Conservation (phyloP, 2,888 invertebrate species). For the Xylocampa areola region DNA sequence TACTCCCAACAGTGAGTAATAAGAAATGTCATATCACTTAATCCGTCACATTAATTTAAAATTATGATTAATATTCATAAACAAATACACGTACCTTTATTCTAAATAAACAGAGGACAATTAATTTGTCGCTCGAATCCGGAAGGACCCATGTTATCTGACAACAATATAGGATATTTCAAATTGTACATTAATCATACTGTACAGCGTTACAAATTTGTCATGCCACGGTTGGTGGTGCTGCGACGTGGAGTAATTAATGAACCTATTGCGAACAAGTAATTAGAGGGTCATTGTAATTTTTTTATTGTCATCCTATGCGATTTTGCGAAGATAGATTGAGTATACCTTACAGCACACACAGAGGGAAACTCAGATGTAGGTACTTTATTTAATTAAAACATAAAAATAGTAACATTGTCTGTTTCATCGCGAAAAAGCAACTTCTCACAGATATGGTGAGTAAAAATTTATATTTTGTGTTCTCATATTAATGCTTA, state of each 20-base stretch:
- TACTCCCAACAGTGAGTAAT: conserved; percentile 28
- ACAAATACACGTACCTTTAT: conserved; percentile 42
- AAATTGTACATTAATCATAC: conserved; percentile 75
- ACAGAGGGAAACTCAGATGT: too few species aligned
- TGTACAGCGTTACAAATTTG: conserved; percentile 75
- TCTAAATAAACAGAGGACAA: conserved; percentile 42
- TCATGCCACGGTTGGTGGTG: conserved; percentile 68
- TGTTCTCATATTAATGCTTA: too few species aligned
- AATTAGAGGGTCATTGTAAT: conserved; percentile 64
- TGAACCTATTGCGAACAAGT: conserved; percentile 69
- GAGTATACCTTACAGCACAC: too few species aligned
- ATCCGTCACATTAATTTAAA: conserved; percentile 35
- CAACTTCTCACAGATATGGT: too few species aligned
- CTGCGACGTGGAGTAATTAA: conserved; percentile 73
- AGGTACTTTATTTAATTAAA: too few species aligned
- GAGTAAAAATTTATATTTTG: too few species aligned
- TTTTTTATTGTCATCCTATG: conserved; percentile 43
- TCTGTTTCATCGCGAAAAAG: too few species aligned
- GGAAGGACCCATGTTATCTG: conserved; percentile 57
- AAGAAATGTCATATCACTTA: conserved; percentile 28
- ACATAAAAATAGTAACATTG: too few species aligned
- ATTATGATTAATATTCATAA: conserved; percentile 30
- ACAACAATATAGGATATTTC: conserved; percentile 75
- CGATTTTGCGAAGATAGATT: too few species aligned
- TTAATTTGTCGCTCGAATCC: conserved; percentile 54